A percentile compares a stretch with the other conserved stretches of the same genome.
These are phyloP conservation scores for Uria lomvia DNA, from an alignment of 2,113 vertebrate genomes.

Conservation along the genomic window DNA sequence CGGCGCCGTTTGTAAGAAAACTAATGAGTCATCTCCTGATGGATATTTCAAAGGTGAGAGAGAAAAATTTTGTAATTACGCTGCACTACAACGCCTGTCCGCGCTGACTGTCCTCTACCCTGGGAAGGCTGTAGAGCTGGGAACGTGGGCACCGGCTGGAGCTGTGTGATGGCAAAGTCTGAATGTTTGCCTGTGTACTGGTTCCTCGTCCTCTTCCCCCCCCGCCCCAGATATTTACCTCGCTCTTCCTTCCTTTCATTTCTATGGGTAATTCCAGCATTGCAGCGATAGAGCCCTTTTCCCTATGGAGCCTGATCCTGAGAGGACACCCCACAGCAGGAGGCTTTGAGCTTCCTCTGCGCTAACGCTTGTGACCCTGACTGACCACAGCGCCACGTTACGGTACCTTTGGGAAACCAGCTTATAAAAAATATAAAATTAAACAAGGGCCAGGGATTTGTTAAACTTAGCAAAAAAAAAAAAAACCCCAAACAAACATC, in stretches of 20 bases:
- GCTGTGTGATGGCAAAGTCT: background rate
- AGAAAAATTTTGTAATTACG: background rate
- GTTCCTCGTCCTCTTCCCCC: background rate
- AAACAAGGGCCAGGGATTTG: background rate
- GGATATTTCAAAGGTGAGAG: background rate
- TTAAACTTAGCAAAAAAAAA: background rate
- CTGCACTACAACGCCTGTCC: background rate
- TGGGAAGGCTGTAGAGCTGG: background rate
- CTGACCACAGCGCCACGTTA: fast-evolving
- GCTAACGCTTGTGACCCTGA: background rate
- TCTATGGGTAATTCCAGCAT: background rate
- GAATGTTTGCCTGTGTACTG: background rate
- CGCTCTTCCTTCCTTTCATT: background rate
- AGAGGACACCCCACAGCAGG: background rate
- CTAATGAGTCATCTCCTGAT: background rate
- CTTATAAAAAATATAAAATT: background rate
- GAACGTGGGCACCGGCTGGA: background rate
- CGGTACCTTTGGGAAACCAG: background rate
- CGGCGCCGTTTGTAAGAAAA: background rate
- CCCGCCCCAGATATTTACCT: background rate
- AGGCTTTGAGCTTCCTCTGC: background rate
- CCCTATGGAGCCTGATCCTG: background rate
- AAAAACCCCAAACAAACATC: background rate
- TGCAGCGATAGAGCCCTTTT: background rate
- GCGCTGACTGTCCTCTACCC: background rate